Conservation (phyloP, 1,140 invertebrate species). For the Orchesella cincta region DNA sequence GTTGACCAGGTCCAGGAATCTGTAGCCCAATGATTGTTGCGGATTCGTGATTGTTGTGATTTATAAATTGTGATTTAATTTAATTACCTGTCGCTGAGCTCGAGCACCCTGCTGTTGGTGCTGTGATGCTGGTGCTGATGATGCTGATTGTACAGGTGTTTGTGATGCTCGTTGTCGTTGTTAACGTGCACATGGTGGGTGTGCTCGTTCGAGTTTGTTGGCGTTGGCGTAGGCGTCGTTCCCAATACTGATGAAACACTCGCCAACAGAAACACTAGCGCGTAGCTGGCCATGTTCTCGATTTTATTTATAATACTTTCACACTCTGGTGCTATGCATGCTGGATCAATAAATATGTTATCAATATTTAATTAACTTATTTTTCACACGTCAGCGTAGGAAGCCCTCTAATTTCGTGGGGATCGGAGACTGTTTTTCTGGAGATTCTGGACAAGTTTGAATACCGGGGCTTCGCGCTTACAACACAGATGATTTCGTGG, state of each 20-base stretch:
- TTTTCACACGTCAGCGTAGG: too few relatives aligned
- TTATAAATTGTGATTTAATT: neutral
- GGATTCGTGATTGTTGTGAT: neutral
- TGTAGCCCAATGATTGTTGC: neutral
- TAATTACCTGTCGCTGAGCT: neutral
- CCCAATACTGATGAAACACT: neutral
- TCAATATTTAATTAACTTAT: too few relatives aligned
- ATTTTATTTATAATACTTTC: too few relatives aligned
- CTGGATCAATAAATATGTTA: too few relatives aligned
- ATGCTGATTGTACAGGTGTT: neutral
- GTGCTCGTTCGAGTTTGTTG: neutral
- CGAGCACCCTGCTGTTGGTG: neutral
- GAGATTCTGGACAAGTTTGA: too few relatives aligned
- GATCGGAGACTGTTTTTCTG: too few relatives aligned
- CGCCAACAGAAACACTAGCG: neutral
- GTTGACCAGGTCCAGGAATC: neutral
- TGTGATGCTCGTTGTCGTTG: conserved; percentile 4
- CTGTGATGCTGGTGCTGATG: neutral
- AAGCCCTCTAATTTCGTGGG: too few relatives aligned
- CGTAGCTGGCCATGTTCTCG: too few relatives aligned
- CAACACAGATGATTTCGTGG: too few relatives aligned
- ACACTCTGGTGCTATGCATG: too few relatives aligned
- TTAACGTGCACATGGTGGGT: neutral
- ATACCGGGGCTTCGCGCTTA: too few relatives aligned
- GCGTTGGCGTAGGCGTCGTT: neutral